Conservation (phyloP, 2,888 invertebrate genomes). For the Folsomia manolachei region DNA sequence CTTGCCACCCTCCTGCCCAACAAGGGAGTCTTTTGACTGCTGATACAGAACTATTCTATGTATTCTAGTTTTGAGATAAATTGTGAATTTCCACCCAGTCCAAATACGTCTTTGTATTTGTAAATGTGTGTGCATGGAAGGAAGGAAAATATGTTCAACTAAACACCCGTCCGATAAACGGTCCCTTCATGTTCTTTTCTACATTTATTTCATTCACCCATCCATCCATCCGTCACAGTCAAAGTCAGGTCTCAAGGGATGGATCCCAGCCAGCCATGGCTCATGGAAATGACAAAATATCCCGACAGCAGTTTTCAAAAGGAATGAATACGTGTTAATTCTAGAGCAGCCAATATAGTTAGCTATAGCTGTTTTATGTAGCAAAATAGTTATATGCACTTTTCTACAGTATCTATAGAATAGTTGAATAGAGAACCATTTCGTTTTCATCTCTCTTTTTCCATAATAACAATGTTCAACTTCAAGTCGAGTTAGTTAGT, state of each 20-base stretch:
- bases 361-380: too few relatives aligned
- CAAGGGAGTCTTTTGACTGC: not conserved
- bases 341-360: not conserved
- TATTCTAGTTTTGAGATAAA: not conserved
- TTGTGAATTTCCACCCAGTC: not conserved
- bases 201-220: not conserved
- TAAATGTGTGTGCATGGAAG: too few relatives aligned
- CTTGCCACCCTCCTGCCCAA: not conserved
- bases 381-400: too few relatives aligned
- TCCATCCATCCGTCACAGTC: not conserved
- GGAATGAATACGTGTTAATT: not conserved
- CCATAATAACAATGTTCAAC: not conserved
- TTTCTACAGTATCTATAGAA: too few relatives aligned
- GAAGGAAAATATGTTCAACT: not conserved
- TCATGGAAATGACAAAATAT: not conserved
- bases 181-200: conserved; percentile 6
- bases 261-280: too few relatives aligned
- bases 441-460: not conserved
- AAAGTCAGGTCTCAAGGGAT: not conserved
- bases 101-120: not conserved
- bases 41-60: too few relatives aligned
- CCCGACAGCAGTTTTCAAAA: not conserved
- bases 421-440: too few relatives aligned
- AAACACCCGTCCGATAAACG: conserved; percentile 6
- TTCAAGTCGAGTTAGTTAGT: not conserved